Evolutionary conservation across 2,797 vertebrate genomes (phyloP), one percentile per base, ranked within the genome.

Genomic region (Enteromius fasciolatus): DNA sequence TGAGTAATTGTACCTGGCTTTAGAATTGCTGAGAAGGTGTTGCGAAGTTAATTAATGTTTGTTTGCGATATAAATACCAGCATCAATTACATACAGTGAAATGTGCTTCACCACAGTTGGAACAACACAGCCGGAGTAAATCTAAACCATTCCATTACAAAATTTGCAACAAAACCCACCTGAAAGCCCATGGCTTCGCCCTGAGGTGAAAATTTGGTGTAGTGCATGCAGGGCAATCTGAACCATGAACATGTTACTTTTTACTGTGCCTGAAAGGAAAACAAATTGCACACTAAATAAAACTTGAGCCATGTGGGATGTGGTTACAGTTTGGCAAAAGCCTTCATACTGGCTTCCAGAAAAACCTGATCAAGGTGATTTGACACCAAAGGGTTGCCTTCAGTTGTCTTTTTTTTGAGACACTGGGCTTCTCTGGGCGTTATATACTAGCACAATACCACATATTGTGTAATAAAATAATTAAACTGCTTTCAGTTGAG

Each of bases 271-370:
- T 88, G 36, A 81, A 81, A 80, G 33, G 50, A 83, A 85, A 81
- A 84, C 77, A 78, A 86, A 85, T 79, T 69, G 61, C 76, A 25
- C 68, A 57, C 23, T 76, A 81, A 70, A 86, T 81, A 85, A 87
- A 82, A 87, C 73, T 69, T 39, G 84, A 86, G 73, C 39, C 79
- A 64, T 50, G 69, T 7, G 52, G 78, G 81, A 84, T 86, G 75
- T 66, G 68, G 76, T 73, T 83, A 69, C 59, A 66, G 36, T 87
- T 80, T 88, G 87, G 83, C 83, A 86, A 68, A 68, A 79, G 50
- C 54, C 41, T 85, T 79, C 23, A 73, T 46, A 59, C 44, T 80
- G 31, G 77, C 44, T 87, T 79, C 73, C 82, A 86, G 83, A 61
- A 50, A 64, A 83, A 54, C 68, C 52, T 70, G 73, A 80, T 84